Evolutionary conservation across 2,888 invertebrate species (phyloP).

Genomic region (Caenorhabditis sp.): DNA sequence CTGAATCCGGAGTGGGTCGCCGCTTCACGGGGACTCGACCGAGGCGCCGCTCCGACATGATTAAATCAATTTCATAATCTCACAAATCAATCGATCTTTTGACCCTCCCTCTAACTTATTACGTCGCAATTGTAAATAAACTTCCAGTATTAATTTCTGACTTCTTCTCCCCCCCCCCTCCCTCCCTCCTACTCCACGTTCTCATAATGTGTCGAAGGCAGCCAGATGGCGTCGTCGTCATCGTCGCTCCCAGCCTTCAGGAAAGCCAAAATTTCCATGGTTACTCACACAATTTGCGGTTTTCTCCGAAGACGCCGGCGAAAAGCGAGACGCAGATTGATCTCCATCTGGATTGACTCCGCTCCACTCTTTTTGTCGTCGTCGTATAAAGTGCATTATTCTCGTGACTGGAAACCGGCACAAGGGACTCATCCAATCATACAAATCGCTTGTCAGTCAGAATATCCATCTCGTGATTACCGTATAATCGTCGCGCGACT

Average conservation of each 20-base stretch:
- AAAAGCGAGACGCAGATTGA: conserved; percentile 36
- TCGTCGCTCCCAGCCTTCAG: background rate
- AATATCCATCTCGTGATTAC: conserved; percentile 23
- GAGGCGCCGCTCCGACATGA: background rate
- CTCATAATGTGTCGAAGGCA: no score
- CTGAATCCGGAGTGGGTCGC: conserved; percentile 45
- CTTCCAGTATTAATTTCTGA: background rate
- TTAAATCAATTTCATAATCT: background rate
- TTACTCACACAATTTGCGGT: conserved; percentile 59
- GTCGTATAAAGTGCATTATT: conserved; percentile 21
- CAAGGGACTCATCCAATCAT: conserved; percentile 4
- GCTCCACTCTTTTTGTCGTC: conserved; percentile 9
- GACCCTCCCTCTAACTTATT: conserved; percentile 14
- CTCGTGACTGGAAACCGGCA: conserved; percentile 22
- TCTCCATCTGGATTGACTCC: conserved; percentile 33
- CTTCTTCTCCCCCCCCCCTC: no score
- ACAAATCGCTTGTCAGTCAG: conserved; percentile 27
- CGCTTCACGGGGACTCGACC: conserved; percentile 26
- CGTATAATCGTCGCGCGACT: no score
- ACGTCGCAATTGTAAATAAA: conserved; percentile 2
- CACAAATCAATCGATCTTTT: background rate
- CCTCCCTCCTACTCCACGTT: no score
- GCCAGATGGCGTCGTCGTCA: conserved; percentile 6
- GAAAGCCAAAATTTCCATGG: conserved; percentile 59
- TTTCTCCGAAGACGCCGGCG: conserved; percentile 33